phyloP scores from a whole-genome alignment of 2,888 invertebrate genomes.

The Branchellion lobata region DNA sequence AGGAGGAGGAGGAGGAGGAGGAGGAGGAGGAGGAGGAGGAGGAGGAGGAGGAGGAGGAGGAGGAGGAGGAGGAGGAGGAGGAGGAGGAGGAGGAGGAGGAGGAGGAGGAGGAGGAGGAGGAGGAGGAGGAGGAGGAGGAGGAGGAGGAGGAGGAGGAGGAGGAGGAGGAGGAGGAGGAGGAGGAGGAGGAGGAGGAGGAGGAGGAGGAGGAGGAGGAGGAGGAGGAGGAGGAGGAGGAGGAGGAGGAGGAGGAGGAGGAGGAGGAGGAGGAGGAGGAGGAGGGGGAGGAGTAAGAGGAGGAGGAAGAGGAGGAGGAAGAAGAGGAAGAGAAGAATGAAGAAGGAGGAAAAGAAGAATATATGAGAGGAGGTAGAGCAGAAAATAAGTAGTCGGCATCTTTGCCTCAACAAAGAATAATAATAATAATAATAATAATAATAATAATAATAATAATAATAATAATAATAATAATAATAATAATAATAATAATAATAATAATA shows the following conservation, averaged over 20 bases:
- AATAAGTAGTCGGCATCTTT: too few relatives aligned
- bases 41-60: too few relatives aligned
- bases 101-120: not conserved
- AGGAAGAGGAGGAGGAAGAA: too few relatives aligned
- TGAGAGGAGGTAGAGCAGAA: not conserved
- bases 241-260: too few relatives aligned
- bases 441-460: not conserved
- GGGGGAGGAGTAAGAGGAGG: too few relatives aligned
- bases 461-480: not conserved
- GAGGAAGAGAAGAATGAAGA: not conserved
- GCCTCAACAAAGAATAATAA: not conserved
- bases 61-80: not conserved
- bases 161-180: not conserved
- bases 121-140: not conserved
- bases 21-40: not conserved
- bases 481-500: not conserved
- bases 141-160: not conserved
- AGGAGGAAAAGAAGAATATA: not conserved
- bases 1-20: slow-evolving; percentile 13
- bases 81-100: not conserved
- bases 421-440: not conserved
- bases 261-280: not conserved
- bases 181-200: not conserved
- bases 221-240: too few relatives aligned
- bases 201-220: not conserved